phyloP scores from a whole-genome alignment of 2,113 vertebrate genomes.

The Sterrhoptilus dennistouni region DNA sequence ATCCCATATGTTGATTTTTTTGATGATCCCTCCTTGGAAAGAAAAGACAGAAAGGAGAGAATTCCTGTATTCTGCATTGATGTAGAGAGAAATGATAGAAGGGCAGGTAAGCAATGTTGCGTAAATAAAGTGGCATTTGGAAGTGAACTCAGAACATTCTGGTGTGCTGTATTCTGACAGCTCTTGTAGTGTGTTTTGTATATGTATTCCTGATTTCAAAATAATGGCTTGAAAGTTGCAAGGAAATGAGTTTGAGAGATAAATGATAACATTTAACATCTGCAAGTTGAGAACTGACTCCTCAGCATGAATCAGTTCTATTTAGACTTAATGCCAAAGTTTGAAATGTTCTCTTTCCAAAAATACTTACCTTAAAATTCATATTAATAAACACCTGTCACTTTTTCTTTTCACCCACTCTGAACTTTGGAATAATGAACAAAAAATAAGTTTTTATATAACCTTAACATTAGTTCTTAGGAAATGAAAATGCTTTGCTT shows the following conservation, averaged over 20 bases:
- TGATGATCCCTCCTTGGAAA: constrained; percentile 82
- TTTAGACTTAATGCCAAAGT: background rate
- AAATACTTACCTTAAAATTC: background rate
- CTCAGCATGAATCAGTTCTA: background rate
- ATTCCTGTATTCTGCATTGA: constrained; percentile 94
- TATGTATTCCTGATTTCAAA: background rate
- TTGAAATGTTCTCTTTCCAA: background rate
- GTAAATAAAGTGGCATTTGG: background rate
- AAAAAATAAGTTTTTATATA: background rate
- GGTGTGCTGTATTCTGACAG: background rate
- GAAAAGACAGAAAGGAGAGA: constrained; percentile 86
- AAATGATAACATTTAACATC: background rate
- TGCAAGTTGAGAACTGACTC: background rate
- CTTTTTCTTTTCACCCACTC: background rate
- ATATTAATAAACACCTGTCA: background rate
- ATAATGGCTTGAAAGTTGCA: background rate
- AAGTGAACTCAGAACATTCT: background rate
- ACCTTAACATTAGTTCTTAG: background rate
- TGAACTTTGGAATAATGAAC: background rate
- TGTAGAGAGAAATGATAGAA: constrained; percentile 89
- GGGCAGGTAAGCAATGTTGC: constrained; percentile 74
- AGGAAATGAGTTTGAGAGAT: background rate
- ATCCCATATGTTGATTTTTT: constrained; percentile 90
- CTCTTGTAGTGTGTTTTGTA: background rate
- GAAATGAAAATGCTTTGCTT: background rate